phyloP scores from a whole-genome alignment of 1,140 invertebrate genomes.

The Trichoplusia ni region DNA sequence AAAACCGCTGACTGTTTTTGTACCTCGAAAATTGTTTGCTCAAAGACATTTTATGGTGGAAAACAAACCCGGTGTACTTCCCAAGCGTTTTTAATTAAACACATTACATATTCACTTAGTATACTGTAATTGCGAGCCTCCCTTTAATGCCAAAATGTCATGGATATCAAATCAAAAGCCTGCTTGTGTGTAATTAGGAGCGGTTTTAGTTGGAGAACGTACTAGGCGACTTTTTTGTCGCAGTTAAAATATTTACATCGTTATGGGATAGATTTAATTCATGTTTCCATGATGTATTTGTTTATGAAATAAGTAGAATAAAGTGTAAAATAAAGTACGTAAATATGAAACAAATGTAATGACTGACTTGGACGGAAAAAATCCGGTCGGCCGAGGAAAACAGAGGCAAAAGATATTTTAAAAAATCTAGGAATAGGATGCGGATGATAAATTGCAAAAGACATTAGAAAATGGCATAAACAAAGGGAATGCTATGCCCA shows the following conservation, averaged over 20 bases:
- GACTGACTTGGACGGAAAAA: no score
- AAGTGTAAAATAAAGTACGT: no score
- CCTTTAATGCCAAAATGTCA: slow-evolving; percentile 38
- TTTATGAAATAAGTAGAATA: no score
- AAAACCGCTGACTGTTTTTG: no score
- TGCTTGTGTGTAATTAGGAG: slow-evolving; percentile 46
- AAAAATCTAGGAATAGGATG: no score
- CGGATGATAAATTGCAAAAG: no score
- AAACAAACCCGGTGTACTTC: background rate
- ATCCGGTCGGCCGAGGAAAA: background rate
- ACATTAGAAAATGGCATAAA: no score
- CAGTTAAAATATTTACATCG: background rate
- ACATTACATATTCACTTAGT: slow-evolving; percentile 12
- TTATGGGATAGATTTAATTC: no score
- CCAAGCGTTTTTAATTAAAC: slow-evolving; percentile 1
- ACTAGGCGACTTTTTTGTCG: slow-evolving; percentile 3
- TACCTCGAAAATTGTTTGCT: background rate
- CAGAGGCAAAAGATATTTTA: background rate
- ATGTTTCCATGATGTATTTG: no score
- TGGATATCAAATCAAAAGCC: slow-evolving; percentile 56
- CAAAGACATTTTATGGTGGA: background rate
- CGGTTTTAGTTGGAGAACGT: background rate
- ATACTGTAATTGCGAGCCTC: slow-evolving; percentile 35
- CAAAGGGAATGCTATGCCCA: no score
- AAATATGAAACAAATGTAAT: no score